Evolutionary conservation across 2,888 invertebrate genomes (phyloP).

Genomic region (Drosophila fungiperda): DNA sequence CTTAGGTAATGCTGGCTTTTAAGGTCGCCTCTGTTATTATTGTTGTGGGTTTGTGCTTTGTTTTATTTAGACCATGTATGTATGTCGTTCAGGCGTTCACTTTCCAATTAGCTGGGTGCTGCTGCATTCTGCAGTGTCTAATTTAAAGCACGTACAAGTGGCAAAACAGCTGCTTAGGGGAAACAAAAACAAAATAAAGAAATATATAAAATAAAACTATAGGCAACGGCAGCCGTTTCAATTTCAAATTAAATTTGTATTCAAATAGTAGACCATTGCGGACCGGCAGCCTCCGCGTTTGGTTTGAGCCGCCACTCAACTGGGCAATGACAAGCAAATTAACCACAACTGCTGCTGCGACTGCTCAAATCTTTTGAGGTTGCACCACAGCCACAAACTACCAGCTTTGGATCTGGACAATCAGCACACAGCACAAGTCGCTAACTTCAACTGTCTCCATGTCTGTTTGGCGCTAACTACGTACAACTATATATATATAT

Average conservation of each 20-base stretch:
- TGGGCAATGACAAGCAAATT: constrained; percentile 80
- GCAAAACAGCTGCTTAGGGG: constrained; percentile 68
- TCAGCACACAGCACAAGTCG: constrained; percentile 47
- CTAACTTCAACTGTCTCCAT: constrained; percentile 49
- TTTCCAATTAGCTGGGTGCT: constrained; percentile 67
- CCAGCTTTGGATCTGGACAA: constrained; percentile 48
- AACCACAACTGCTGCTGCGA: constrained; percentile 74
- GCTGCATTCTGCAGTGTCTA: constrained; percentile 52
- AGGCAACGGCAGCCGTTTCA: constrained; percentile 60
- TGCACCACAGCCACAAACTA: constrained; percentile 64
- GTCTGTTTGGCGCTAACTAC: constrained; percentile 56
- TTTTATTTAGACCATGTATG: neutral
- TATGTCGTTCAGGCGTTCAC: constrained; percentile 44
- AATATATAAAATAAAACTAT: neutral
- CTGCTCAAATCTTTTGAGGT: constrained; percentile 52
- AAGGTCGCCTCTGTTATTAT: constrained; percentile 23
- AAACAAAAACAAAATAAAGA: constrained; percentile 7
- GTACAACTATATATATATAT: constrained; percentile 9
- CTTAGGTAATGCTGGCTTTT: constrained; percentile 33
- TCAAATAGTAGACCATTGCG: constrained; percentile 66
- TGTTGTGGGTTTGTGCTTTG: neutral
- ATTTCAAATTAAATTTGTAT: constrained; percentile 79
- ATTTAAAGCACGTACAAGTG: constrained; percentile 75
- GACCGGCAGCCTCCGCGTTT: constrained; percentile 18
- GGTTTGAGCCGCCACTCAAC: constrained; percentile 67